Conservation (phyloP, 2,113 vertebrate species). For the Nothobranchius furzeri region DNA sequence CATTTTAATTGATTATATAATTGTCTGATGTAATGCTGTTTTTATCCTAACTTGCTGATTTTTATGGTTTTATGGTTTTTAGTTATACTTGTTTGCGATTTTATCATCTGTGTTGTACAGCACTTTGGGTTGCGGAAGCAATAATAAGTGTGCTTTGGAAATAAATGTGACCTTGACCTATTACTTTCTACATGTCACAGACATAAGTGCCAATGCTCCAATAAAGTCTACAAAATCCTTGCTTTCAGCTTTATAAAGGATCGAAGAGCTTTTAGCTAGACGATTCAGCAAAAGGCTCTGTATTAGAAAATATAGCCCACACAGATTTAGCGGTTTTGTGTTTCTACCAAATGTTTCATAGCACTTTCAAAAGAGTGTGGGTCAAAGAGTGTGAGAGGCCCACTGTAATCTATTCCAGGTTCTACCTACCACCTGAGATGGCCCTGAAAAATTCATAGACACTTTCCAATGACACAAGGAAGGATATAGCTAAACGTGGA, state of each 20-base stretch:
- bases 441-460: slow-evolving; percentile 39
- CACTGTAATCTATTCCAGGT: slow-evolving; percentile 67
- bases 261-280: slow-evolving; percentile 20
- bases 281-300: slow-evolving; percentile 32
- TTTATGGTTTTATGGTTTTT: no score
- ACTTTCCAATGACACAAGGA: not conserved
- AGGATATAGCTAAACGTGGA: not conserved
- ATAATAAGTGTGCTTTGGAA: no score
- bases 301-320: slow-evolving; percentile 59
- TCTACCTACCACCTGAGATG: not conserved
- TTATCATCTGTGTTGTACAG: no score
- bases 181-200: not conserved
- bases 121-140: no score
- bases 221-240: slow-evolving; percentile 7
- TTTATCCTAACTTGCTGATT: no score
- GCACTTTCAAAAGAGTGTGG: slow-evolving; percentile 51
- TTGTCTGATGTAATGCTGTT: no score
- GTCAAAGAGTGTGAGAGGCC: slow-evolving; percentile 37
- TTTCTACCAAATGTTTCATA: slow-evolving; percentile 70
- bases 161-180: no score
- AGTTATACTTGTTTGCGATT: no score
- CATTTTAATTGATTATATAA: no score
- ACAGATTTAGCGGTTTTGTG: slow-evolving; percentile 67
- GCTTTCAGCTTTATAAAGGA: slow-evolving; percentile 30
- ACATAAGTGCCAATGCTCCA: not conserved